Percentiles rank a stretch among this genome's conserved stretches.
Evolutionary conservation across 2,888 invertebrate genomes (phyloP).

Genomic region (Mystacides longicornis): DNA sequence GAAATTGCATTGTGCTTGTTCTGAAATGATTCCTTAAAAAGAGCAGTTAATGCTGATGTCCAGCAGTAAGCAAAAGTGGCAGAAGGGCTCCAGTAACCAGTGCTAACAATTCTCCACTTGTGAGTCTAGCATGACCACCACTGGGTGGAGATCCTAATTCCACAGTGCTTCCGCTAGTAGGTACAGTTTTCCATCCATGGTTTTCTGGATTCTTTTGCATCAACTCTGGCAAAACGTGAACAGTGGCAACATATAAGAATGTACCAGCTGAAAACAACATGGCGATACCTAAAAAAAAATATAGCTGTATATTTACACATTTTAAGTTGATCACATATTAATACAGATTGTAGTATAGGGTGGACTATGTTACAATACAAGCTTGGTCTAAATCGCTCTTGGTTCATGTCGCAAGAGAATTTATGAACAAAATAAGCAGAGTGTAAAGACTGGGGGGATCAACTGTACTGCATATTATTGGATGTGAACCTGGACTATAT

Average conservation of each 20-base stretch:
- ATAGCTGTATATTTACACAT: not conserved
- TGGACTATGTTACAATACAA: not conserved
- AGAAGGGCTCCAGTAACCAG: slow-evolving; percentile 81
- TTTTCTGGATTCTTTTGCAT: slow-evolving; percentile 51
- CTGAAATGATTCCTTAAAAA: too few species aligned
- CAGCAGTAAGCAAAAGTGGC: slow-evolving; percentile 83
- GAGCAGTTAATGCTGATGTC: slow-evolving; percentile 73
- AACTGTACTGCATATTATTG: too few species aligned
- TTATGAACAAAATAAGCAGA: too few species aligned
- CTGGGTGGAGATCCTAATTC: slow-evolving; percentile 2
- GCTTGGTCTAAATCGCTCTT: too few species aligned
- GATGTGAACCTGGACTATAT: too few species aligned
- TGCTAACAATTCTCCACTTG: slow-evolving; percentile 69
- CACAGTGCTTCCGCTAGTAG: slow-evolving; percentile 29
- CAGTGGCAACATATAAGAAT: slow-evolving; percentile 96
- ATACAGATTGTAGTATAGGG: not conserved
- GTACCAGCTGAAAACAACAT: slow-evolving; percentile 99
- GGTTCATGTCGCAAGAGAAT: too few species aligned
- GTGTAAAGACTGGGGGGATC: too few species aligned
- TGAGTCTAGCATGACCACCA: slow-evolving; percentile 49
- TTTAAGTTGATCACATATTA: not conserved
- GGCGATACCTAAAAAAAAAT: slow-evolving; percentile 62
- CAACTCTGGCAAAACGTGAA: slow-evolving; percentile 95
- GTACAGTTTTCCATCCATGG: slow-evolving; percentile 39
- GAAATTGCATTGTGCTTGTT: too few species aligned